Conservation (phyloP, 2,113 vertebrate genomes). For the Sarotherodon lohbergeri region DNA sequence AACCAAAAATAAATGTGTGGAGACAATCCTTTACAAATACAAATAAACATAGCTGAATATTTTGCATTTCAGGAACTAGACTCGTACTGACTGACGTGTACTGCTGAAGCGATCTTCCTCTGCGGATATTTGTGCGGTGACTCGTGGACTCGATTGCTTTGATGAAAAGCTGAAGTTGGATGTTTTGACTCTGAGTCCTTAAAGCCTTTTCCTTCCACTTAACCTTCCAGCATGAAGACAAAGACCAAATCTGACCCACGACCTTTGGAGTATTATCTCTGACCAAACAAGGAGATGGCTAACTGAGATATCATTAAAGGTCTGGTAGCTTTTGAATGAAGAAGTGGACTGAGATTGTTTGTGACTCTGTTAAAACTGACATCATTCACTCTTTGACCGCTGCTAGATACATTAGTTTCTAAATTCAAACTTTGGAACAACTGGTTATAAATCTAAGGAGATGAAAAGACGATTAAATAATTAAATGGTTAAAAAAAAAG, state of each 20-base stretch:
- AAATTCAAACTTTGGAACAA: not conserved
- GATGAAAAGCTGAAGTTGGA: not conserved
- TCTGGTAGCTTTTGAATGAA: not conserved
- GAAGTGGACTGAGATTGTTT: not conserved
- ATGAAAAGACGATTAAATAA: accelerated
- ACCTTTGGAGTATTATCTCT: not conserved
- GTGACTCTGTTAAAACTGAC: not conserved
- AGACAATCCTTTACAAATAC: not conserved
- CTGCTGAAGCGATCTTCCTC: not conserved
- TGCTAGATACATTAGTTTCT: not conserved
- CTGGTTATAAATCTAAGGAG: not conserved
- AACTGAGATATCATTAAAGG: not conserved
- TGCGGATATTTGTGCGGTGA: not conserved
- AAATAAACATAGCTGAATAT: not conserved
- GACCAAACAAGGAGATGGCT: not conserved
- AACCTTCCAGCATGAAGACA: not conserved
- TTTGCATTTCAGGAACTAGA: not conserved
- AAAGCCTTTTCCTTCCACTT: not conserved
- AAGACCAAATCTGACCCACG: not conserved
- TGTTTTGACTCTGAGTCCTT: not conserved
- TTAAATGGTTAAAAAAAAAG: not conserved
- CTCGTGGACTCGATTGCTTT: not conserved
- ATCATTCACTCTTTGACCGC: not conserved
- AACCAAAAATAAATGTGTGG: not conserved
- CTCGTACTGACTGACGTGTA: not conserved